Evolutionary conservation across 1,140 invertebrate species (phyloP).

Genomic region (Drosophila triauraria): DNA sequence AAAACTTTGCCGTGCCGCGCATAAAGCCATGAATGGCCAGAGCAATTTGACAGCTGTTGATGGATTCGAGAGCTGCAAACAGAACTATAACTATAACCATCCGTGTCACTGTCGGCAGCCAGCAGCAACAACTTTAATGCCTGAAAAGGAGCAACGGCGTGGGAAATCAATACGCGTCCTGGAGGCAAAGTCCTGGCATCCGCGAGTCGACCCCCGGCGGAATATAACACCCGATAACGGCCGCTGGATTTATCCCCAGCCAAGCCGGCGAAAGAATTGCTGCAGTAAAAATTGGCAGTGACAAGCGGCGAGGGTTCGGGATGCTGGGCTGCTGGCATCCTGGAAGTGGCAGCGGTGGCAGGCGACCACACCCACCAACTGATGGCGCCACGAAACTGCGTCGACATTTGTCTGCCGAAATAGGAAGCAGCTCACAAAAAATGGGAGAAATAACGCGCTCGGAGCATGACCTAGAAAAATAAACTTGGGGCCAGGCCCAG

Average conservation of each 20-base stretch:
- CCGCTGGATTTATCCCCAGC: slow-evolving; percentile 61
- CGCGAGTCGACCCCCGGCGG: slow-evolving; percentile 1
- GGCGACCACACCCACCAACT: slow-evolving; percentile 9
- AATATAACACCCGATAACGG: slow-evolving; percentile 4
- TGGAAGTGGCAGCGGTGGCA: slow-evolving; percentile 25
- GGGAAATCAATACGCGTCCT: slow-evolving; percentile 63
- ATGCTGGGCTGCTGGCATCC: slow-evolving; percentile 22
- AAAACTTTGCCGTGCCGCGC: slow-evolving; percentile 18
- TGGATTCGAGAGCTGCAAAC: slow-evolving; percentile 58
- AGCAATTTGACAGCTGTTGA: slow-evolving; percentile 65
- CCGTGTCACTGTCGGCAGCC: slow-evolving; percentile 41
- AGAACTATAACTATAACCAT: slow-evolving; percentile 38
- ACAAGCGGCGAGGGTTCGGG: slow-evolving; percentile 42
- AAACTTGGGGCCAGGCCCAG: slow-evolving; percentile 20
- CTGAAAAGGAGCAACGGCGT: slow-evolving; percentile 25
- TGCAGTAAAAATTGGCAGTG: slow-evolving; percentile 69
- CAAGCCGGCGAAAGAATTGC: slow-evolving; percentile 54
- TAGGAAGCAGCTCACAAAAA: slow-evolving; percentile 52
- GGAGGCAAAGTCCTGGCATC: not conserved
- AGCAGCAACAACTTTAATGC: slow-evolving; percentile 51
- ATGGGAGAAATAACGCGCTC: slow-evolving; percentile 25
- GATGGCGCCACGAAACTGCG: slow-evolving; percentile 73
- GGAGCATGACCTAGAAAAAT: slow-evolving; percentile 71
- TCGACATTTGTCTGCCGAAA: slow-evolving; percentile 78
- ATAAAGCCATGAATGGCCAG: slow-evolving; percentile 38